Percentiles rank a stretch among this genome's conserved stretches.
Evolutionary conservation across 2,113 vertebrate genomes (phyloP).

Genomic region (Amia ocellicauda): DNA sequence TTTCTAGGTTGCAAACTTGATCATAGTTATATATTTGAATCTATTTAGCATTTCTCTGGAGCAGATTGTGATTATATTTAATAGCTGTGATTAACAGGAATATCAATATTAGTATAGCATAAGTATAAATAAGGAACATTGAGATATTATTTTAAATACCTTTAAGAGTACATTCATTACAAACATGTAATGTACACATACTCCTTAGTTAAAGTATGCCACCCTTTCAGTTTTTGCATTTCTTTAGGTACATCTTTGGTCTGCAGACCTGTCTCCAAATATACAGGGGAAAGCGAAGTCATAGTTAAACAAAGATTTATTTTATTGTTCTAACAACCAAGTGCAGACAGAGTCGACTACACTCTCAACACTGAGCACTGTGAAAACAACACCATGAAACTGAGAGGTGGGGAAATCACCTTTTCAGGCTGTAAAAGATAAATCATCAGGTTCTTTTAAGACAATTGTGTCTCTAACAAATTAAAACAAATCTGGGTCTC

Average conservation of each 20-base stretch:
- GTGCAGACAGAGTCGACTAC: slow-evolving; percentile 28
- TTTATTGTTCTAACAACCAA: slow-evolving; percentile 24
- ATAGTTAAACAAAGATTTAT: slow-evolving; percentile 13
- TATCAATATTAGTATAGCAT: too few relatives aligned
- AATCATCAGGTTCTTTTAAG: slow-evolving; percentile 19
- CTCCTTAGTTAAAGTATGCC: too few relatives aligned
- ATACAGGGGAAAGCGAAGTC: background rate
- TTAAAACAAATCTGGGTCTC: background rate
- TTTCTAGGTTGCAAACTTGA: too few relatives aligned
- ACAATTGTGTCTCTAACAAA: slow-evolving; percentile 23
- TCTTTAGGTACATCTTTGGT: slow-evolving; percentile 8
- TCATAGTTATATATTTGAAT: too few relatives aligned
- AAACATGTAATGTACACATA: too few relatives aligned
- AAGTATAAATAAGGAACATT: too few relatives aligned
- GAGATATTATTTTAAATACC: too few relatives aligned
- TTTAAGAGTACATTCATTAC: too few relatives aligned
- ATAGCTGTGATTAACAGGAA: too few relatives aligned
- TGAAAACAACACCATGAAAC: slow-evolving; percentile 28
- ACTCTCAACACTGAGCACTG: slow-evolving; percentile 27
- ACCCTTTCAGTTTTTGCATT: background rate
- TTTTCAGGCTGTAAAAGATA: slow-evolving; percentile 1
- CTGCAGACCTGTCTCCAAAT: slow-evolving; percentile 9
- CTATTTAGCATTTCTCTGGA: too few relatives aligned
- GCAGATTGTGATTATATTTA: too few relatives aligned
- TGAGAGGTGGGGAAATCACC: background rate